Percentiles rank a stretch among this genome's conserved stretches.
Evolutionary conservation across 1,140 invertebrate genomes (phyloP).

Genomic region (Lucilia sericata): DNA sequence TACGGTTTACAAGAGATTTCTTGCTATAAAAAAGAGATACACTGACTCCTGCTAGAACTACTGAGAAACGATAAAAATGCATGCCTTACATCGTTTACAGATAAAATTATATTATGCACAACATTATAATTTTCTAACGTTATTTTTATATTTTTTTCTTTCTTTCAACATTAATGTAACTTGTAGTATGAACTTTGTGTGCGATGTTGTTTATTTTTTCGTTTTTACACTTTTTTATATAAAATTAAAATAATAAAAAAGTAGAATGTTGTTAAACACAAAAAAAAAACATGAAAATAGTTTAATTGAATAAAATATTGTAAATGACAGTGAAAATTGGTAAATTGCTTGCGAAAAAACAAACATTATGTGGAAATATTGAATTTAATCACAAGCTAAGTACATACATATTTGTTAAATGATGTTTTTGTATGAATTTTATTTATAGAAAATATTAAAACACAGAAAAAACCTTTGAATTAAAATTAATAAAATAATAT

Average conservation of each 20-base stretch:
- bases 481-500: no score
- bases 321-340: not conserved
- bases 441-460: no score
- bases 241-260: not conserved
- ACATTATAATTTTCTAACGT: no score
- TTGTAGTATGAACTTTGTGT: not conserved
- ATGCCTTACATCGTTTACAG: not conserved
- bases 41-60: no score
- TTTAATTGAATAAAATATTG: conserved; percentile 1
- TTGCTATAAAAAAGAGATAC: no score
- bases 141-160: no score
- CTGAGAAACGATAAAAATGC: no score
- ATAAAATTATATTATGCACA: not conserved
- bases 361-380: not conserved
- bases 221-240: not conserved
- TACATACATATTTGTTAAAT: not conserved
- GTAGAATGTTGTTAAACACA: not conserved
- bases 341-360: not conserved
- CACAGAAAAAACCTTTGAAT: no score
- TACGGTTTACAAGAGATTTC: no score
- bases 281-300: not conserved
- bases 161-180: not conserved
- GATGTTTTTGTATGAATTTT: no score
- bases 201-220: not conserved
- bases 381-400: not conserved